Base-by-base conservation (phyloP, 2,797 vertebrate genomes). In the Ctenopoma kingsleyae region DNA sequence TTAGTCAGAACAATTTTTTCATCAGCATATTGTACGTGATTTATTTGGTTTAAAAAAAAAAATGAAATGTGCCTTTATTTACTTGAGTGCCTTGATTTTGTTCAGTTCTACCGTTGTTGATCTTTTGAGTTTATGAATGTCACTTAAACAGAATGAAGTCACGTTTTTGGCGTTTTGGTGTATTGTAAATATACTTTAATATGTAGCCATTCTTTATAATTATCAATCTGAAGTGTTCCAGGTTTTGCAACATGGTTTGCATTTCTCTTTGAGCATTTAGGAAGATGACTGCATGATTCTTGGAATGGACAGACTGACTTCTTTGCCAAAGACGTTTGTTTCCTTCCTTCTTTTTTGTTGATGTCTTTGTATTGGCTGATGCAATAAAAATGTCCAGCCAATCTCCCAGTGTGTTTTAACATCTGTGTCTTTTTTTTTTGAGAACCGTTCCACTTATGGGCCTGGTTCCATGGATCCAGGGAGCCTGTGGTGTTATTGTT, bases 341-440 rank as follows among this genome's bases (percentile, higher is more conserved):
- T 76, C 36, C 55, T 55, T 32, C 63, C 54, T 53, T 67, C 19
- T 53, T 67, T 74, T 82, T 62, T 68, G 58, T 48, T 68, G 57
- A 87, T 80, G 80, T 88, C 83, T 89, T 92, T 90, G 74, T 94
- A 84, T 81, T 78, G 87, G 74, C 83, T 88, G 80, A 84, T 84
- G 84, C 80, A 92, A 91, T 92, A 90, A 92, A 92, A 78, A 72
- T 55, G 68, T 89, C 80, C 77, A 60, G 72, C 84, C 81, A 74
- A 51, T 68, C 30, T 76, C 75, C 54, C 69, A 56, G 53, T 68
- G 84, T 82, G 79, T 83, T 47, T 61, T 63, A 83, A 88, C 87
- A 80, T 92, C 86, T 89, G 83, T 86, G 75, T 84, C 67, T 81
- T 81, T 76, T 72, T 78, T 44, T 44, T 44, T n/a, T 44, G 78